phyloP scores from a whole-genome alignment of 2,113 vertebrate species.

The Chloebia gouldiae region DNA sequence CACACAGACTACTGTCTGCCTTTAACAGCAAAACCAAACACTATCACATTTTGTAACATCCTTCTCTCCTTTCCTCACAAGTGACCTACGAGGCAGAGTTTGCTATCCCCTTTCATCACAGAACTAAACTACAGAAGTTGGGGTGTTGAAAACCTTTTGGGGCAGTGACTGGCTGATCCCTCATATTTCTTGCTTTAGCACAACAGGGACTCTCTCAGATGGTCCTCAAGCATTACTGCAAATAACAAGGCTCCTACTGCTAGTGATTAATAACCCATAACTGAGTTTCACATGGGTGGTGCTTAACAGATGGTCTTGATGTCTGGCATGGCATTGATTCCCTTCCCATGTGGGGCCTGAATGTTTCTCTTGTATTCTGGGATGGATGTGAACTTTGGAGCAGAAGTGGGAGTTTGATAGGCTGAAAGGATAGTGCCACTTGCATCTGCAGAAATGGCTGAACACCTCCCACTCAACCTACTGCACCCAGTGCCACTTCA shows the following conservation, averaged over 20 bases:
- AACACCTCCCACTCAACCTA: background rate
- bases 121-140: background rate
- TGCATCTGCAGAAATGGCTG: background rate
- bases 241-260: background rate
- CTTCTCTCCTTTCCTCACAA: background rate
- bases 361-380: background rate
- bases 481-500: background rate
- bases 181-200: background rate
- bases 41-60: background rate
- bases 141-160: background rate
- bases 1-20: background rate
- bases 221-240: background rate
- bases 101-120: background rate
- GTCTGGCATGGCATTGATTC: background rate
- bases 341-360: background rate
- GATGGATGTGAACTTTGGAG: background rate
- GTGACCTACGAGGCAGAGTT: background rate
- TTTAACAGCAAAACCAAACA: background rate
- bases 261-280: conserved; percentile 27
- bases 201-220: background rate
- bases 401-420: background rate
- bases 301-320: conserved; percentile 19
- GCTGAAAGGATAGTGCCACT: background rate
- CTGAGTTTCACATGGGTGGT: background rate
- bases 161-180: background rate